Evolutionary conservation across 1,140 invertebrate genomes (phyloP).

Genomic region (Bombyx mori): ASM3026992v2 NC_085110.1:6882501-6883000

Average conservation of each 20-base stretch:
- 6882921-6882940: not conserved
- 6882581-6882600: not conserved
- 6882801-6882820: constrained; percentile 23
- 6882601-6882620: constrained; percentile 9
- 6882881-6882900: not conserved
- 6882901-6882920: not conserved
- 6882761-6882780: constrained; percentile 15
- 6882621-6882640: constrained; percentile 13
- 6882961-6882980: too few relatives aligned
- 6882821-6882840: constrained; percentile 32
- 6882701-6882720: not conserved
- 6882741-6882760: constrained; percentile 3
- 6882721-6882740: not conserved
- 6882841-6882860: constrained; percentile 29
- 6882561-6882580: too few relatives aligned
- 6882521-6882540: too few relatives aligned
- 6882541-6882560: too few relatives aligned
- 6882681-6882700: constrained; percentile 9
- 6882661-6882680: constrained; percentile 5
- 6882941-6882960: not conserved
- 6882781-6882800: constrained; percentile 29
- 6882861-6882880: constrained; percentile 11
- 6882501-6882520: too few relatives aligned
- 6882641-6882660: constrained; percentile 12
- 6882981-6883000: too few relatives aligned